phyloP scores from a whole-genome alignment of 2,888 invertebrate genomes.

The Pharmacophagus antenor region DNA sequence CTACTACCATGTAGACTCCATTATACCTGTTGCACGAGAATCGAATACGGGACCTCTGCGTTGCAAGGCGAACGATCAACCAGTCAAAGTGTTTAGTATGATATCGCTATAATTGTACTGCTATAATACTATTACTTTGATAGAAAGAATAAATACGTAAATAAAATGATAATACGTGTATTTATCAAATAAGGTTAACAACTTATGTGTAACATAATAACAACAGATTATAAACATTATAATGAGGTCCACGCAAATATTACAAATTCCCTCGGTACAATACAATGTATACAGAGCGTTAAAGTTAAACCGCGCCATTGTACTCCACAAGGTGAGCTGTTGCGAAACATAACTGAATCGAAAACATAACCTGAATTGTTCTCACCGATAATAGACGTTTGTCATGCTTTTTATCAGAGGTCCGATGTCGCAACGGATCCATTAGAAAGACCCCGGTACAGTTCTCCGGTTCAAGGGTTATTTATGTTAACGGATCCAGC shows the following conservation, averaged over 20 bases:
- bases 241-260: conserved; percentile 46
- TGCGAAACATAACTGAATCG: conserved; percentile 46
- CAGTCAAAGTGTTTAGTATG: too few relatives aligned
- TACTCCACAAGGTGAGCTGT: conserved; percentile 57
- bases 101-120: too few relatives aligned
- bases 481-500: conserved; percentile 36
- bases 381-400: conserved; percentile 46
- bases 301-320: conserved; percentile 48
- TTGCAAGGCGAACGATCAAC: too few relatives aligned
- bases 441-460: conserved; percentile 37
- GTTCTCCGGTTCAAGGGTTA: conserved; percentile 37
- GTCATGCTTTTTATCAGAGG: conserved; percentile 53
- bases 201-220: too few relatives aligned
- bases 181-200: too few relatives aligned
- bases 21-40: too few relatives aligned
- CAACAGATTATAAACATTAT: conserved; percentile 13
- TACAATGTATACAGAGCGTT: conserved; percentile 51
- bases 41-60: too few relatives aligned
- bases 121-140: too few relatives aligned
- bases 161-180: too few relatives aligned
- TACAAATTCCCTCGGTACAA: conserved; percentile 43
- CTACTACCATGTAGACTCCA: too few relatives aligned
- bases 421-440: conserved; percentile 38
- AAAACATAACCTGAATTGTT: conserved; percentile 44
- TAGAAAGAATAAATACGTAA: too few relatives aligned